Conservation (phyloP, 2,888 invertebrate genomes). For the Cephus spinipes region DNA sequence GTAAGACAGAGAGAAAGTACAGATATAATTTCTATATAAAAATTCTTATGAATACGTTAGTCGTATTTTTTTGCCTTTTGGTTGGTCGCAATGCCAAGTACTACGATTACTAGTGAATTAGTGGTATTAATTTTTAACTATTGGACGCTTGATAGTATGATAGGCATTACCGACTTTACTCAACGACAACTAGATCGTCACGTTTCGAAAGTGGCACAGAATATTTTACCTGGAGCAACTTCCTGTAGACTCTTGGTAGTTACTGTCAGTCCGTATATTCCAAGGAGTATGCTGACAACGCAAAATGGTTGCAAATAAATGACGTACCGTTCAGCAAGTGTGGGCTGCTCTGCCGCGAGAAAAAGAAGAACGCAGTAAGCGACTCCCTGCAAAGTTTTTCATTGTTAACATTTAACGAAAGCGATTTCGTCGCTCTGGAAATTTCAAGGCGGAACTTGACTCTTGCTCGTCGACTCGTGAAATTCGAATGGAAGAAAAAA, state of each 20-base stretch:
- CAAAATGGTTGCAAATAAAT: conserved; percentile 76
- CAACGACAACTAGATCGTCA: neutral
- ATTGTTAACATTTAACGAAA: neutral
- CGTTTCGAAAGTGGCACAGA: neutral
- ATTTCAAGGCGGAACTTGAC: neutral
- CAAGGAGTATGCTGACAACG: conserved; percentile 74
- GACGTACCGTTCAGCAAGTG: conserved; percentile 44
- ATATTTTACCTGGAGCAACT: conserved; percentile 55
- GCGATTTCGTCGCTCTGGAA: neutral
- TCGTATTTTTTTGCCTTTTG: neutral
- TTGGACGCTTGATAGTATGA: neutral
- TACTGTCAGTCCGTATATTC: conserved; percentile 78
- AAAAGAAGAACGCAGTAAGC: conserved; percentile 50
- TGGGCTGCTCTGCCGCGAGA: conserved; percentile 52
- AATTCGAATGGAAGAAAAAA: neutral
- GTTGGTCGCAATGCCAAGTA: neutral
- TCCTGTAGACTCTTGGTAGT: conserved; percentile 70
- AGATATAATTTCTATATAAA: neutral
- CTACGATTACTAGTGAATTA: neutral
- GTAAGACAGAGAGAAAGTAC: conserved; percentile 24
- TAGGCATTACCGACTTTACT: neutral
- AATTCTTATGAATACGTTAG: neutral
- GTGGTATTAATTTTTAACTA: neutral
- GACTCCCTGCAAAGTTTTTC: conserved; percentile 44
- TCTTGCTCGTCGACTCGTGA: neutral